Evolutionary conservation across 2,888 invertebrate genomes (phyloP), one percentile per base, ranked within the genome.

Genomic region (Scotopteryx bipunctaria): DNA sequence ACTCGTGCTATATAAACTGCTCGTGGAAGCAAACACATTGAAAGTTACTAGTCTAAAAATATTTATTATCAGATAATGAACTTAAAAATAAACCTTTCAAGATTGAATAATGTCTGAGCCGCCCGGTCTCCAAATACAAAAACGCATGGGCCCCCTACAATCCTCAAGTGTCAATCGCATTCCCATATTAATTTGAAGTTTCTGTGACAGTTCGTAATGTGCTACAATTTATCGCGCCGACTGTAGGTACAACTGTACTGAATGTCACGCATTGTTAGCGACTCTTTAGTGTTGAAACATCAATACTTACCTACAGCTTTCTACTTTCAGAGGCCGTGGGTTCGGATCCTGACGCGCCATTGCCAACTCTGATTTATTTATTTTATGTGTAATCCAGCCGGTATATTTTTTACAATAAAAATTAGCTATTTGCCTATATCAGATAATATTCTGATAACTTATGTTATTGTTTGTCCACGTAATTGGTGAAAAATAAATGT

Each of bases 111-210:
- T 27, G 17, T 43, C n/a, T n/a, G n/a, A n/a, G n/a, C n/a, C n/a
- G n/a, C n/a, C n/a, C n/a, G n/a, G n/a, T n/a, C 38, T 25, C 8
- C 1, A 23, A 41, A 42, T 35, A 1, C 2, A 45, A 13, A 2
- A 65, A 59, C 4, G 14, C 41, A 64, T 77, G 62, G 63, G 31
- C 58, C 57, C 55, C 57, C 63, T 62, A 73, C 50, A 55, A 58
- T 45, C 49, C 69, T 77, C 73, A 75, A 78, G 61, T 76, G 80
- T 81, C 83, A 80, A 83, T 84, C 73, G 71, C 72, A 83, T 87
- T 87, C 87, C 85, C 87, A 87, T 87, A 87, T 86, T 86, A 86
- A 86, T 87, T 83, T 76, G 73, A 67, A 68, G 70, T 69, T 74
- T 70, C 73, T 76, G 70, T 84, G 86, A 83, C 87, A 87, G 77